Evolutionary conservation across 2,113 vertebrate species (phyloP).

Genomic region (Charadrius vociferus): DNA sequence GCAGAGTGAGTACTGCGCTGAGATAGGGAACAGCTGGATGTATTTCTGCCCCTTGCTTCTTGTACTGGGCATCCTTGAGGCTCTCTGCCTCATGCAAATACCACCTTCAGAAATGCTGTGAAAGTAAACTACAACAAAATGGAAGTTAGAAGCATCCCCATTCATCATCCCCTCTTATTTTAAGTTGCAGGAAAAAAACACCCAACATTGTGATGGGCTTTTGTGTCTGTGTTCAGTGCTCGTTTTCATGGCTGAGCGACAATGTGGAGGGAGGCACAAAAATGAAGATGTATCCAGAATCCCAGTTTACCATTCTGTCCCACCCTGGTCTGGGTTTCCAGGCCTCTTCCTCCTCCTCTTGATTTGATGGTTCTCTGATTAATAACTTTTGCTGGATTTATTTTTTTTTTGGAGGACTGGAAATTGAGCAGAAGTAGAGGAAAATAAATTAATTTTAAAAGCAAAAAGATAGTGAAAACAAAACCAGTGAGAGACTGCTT

Average conservation of each 20-base stretch:
- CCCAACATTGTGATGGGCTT: accelerated
- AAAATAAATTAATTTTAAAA: neutral
- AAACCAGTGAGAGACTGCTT: neutral
- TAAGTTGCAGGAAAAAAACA: neutral
- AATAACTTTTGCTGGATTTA: neutral
- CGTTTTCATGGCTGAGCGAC: neutral
- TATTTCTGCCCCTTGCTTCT: neutral
- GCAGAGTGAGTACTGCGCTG: neutral
- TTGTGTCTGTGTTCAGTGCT: neutral
- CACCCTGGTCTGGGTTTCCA: neutral
- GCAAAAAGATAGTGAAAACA: neutral
- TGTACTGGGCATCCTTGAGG: neutral
- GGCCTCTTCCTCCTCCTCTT: neutral
- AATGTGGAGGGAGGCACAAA: neutral
- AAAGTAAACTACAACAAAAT: neutral
- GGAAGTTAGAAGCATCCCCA: accelerated
- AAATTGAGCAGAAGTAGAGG: neutral
- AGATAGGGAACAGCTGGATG: neutral
- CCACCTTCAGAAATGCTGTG: neutral
- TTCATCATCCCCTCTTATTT: neutral
- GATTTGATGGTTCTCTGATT: neutral
- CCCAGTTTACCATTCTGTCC: neutral
- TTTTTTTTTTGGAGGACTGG: neutral
- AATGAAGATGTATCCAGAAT: neutral
- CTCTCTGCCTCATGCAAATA: neutral